Base-by-base conservation (phyloP, 2,797 vertebrate genomes). In the Enteromius trimaculatus region DNA sequence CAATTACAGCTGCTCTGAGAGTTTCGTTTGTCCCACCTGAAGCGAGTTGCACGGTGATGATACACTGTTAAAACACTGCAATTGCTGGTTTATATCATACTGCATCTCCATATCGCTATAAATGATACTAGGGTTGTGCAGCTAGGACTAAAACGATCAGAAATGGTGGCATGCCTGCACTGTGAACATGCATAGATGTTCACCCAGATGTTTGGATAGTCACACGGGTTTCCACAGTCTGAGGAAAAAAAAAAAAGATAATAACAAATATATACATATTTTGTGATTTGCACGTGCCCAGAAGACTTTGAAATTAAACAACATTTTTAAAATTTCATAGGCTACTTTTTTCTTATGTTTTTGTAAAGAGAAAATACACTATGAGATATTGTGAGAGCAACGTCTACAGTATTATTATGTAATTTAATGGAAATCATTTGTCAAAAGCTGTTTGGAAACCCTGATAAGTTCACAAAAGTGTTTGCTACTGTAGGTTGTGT, bases 21-120 rank as follows among this genome's bases (percentile, higher is more conserved):
- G 77, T 82, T 82, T 29, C 29, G 5, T 60, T 49, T 47, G 65
- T 83, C 81, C 81, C 37, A 68, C 64, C 49, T 39, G 62, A 58
- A 69, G 72, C 60, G 55, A 83, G 51, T 34, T 77, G 37, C 10
- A 16, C 62, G n/a, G 23, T 58, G 49, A 53, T 9, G 62, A 83
- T 60, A 44, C 31, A 21, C 31, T 9, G 31, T 26, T 21, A 42
- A 31, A 34, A 60, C 31, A 14, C 49, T 2, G 34, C 6, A 58
- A 58, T 37, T 44, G 51, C 17, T 42, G 37, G 6, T 75, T 74
- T 66, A 29, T 66, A 42, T 65, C 31, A 26, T 9, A 47, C 26
- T 9, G 58, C 21, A 64, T 81, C 14, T n/a, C 16, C 5, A 14
- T 3, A 11, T 65, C 13, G 29, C n/a, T 29, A 42, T 21, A 75